Base-by-base conservation (phyloP, 1,140 invertebrate genomes). In the Tetramorium parvispinum region DNA sequence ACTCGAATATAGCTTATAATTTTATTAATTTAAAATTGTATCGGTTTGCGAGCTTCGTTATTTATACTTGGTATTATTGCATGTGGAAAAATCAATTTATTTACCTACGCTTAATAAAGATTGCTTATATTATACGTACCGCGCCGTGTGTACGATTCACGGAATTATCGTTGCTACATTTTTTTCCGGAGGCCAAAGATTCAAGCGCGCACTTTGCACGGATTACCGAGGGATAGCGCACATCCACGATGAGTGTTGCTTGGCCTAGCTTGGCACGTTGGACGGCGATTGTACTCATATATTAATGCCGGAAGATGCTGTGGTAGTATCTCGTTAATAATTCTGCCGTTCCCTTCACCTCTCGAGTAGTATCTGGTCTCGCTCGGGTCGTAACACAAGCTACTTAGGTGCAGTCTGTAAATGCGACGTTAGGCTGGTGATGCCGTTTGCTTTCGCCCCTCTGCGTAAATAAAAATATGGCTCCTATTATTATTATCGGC, bases 281-380 rank as follows among this genome's bases (percentile, higher is more conserved):
- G 46, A 77, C 73, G 68, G 89, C 85, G 91, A 92, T 91, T 88
- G 83, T 83, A 83, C 83, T 91, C 89, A 78, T 91, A 89, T 87
- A 91, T 93, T 92, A 92, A 86, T 87, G 89, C 79, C 87, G 55
- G 55, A 86, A 79, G 86, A 91, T 92, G 86, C 85, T 79, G 73
- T 71, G 73, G 73, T 76, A 91, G 63, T 87, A 75, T 89, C 83
- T 91, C 90, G 92, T 93, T 93, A 92, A 93, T 93, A 93, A 93
- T 93, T 93, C 91, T 21, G 21, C 73, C 51, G 61, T 27, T 55
- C 85, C 21, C 81, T 61, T 87, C 85, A 57, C 40, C 53, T 75
- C 68, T 68, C 65, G 49, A 82, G 88, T 71, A 37, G 85, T 83
- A 85, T 85, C 86, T 87, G 85, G 53, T 61, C 75, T 21, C 61